These are phyloP conservation scores for Tympanuchus pallidicinctus DNA, from an alignment of 2,113 vertebrate species.

Conservation along the genomic window DNA sequence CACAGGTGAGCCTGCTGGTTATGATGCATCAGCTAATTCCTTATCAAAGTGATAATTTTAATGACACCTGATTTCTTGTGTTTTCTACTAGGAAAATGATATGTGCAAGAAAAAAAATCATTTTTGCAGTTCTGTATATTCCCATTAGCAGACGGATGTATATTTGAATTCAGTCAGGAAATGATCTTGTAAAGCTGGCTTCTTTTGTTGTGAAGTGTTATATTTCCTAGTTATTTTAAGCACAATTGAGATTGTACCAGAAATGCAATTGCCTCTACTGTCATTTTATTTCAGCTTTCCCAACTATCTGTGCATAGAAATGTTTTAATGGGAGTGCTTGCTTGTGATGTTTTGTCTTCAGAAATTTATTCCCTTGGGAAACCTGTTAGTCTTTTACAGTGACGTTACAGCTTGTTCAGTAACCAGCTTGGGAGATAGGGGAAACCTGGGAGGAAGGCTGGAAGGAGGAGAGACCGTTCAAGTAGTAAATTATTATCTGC, in stretches of 20 bases:
- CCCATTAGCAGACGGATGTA: not conserved
- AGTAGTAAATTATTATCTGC: conserved; percentile 8
- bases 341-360: conserved; percentile 34
- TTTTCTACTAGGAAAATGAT: not conserved
- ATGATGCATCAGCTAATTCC: conserved; percentile 21
- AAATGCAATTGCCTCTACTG: not conserved
- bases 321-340: not conserved
- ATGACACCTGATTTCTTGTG: not conserved
- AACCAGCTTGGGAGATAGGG: conserved; percentile 15
- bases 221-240: not conserved
- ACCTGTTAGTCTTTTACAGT: conserved; percentile 48
- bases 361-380: conserved; percentile 5
- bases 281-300: not conserved
- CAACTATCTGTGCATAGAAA: not conserved
- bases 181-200: not conserved
- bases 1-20: not conserved
- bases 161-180: not conserved
- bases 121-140: not conserved
- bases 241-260: not conserved
- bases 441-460: not conserved
- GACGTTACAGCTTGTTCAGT: conserved; percentile 28
- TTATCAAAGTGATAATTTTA: conserved; percentile 5
- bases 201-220: not conserved
- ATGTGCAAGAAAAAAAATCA: not conserved
- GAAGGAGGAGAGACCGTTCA: conserved; percentile 22